phyloP scores from a whole-genome alignment of 2,113 vertebrate species.

The Myotis davidii region DNA sequence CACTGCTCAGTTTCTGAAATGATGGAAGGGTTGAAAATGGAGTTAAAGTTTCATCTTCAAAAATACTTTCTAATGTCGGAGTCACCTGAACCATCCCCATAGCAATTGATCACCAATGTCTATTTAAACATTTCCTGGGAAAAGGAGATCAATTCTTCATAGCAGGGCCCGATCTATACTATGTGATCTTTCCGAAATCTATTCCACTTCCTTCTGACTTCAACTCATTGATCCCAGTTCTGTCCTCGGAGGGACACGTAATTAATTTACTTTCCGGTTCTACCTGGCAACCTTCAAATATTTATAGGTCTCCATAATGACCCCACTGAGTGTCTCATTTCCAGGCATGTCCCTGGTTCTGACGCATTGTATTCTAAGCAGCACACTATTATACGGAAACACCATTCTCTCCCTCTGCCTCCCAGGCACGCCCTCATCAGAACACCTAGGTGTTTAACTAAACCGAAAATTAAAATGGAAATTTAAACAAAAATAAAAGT shows the following conservation, averaged over 20 bases:
- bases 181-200: slow-evolving; percentile 34
- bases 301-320: not conserved
- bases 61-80: not conserved
- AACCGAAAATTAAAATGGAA: not conserved
- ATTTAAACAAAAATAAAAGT: not conserved
- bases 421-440: fast-evolving
- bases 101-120: not conserved
- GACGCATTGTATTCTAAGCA: not conserved
- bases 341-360: not conserved
- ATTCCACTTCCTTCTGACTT: not conserved
- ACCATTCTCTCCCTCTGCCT: fast-evolving
- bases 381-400: not conserved
- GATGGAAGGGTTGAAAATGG: not conserved
- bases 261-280: slow-evolving; percentile 46
- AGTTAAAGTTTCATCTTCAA: not conserved
- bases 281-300: not conserved
- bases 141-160: slow-evolving; percentile 1
- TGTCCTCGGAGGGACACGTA: not conserved
- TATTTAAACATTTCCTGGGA: not conserved
- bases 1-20: not conserved
- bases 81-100: not conserved
- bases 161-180: not conserved
- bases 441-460: not conserved
- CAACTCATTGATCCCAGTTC: slow-evolving; percentile 35
- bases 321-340: not conserved